Conservation (phyloP, 1,140 invertebrate species). For the Eulimnadia texana region DNA sequence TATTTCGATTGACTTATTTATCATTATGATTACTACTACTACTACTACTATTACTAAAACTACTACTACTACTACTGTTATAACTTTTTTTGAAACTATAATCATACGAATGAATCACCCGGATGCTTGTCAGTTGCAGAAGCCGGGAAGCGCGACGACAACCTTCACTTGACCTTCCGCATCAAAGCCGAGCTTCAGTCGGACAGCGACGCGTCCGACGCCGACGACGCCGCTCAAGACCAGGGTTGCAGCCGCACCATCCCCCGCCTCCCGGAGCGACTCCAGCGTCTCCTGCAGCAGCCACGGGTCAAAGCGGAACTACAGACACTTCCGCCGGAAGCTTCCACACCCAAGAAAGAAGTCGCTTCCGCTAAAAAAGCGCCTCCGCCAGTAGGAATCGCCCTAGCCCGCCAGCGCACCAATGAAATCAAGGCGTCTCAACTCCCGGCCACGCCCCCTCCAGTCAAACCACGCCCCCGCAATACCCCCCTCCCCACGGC, state of each 20-base stretch:
- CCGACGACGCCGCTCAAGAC: not conserved
- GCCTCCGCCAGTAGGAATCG: conserved; percentile 63
- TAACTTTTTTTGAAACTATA: too few relatives aligned
- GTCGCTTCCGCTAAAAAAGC: not conserved
- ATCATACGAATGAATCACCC: too few relatives aligned
- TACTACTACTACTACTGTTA: too few relatives aligned
- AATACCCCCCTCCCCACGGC: not conserved
- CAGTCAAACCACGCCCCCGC: not conserved
- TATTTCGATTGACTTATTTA: too few relatives aligned
- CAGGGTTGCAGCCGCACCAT: conserved; percentile 5
- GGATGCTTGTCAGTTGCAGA: too few relatives aligned
- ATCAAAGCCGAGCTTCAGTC: conserved; percentile 6
- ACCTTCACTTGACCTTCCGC: not conserved
- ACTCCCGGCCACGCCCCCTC: not conserved
- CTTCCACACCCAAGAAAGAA: not conserved
- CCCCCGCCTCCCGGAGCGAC: conserved; percentile 2
- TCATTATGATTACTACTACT: too few relatives aligned
- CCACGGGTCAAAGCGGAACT: not conserved
- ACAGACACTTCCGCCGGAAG: not conserved
- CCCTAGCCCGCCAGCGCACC: conserved; percentile 61
- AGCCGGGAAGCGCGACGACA: not conserved
- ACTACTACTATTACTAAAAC: too few relatives aligned
- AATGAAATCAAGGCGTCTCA: conserved; percentile 15
- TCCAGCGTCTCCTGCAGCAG: not conserved
- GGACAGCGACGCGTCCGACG: not conserved